A percentile compares a stretch with the other conserved stretches of the same genome.
Conservation (phyloP, 2,888 invertebrate species). For the Tridacna gigas region DNA sequence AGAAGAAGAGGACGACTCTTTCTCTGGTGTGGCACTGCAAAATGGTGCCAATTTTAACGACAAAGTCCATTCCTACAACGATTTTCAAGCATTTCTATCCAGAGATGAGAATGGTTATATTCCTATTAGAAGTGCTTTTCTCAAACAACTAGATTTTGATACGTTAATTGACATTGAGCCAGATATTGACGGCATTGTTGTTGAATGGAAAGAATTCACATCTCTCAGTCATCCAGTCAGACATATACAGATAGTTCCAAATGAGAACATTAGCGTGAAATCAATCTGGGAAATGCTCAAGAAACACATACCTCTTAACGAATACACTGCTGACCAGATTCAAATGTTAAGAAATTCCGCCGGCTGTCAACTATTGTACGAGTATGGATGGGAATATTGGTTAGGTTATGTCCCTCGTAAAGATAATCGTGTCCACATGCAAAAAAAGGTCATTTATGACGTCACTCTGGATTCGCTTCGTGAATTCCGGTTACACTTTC, state of each 20-base stretch:
- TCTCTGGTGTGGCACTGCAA: no score
- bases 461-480: no score
- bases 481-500: no score
- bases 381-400: conserved; percentile 39
- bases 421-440: no score
- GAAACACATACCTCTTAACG: conserved; percentile 39
- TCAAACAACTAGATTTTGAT: no score
- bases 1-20: no score
- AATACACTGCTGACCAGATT: conserved; percentile 29
- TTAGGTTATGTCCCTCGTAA: conserved; percentile 35
- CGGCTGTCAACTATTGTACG: conserved; percentile 51
- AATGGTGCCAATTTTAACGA: no score
- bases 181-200: conserved; percentile 41
- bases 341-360: conserved; percentile 32
- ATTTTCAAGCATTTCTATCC: no score
- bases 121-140: no score
- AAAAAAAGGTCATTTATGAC: no score
- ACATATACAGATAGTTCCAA: conserved; percentile 28
- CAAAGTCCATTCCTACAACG: no score
- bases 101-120: no score
- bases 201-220: conserved; percentile 23
- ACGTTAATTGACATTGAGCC: neutral
- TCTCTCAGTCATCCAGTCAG: conserved; percentile 14
- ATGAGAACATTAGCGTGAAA: conserved; percentile 5
- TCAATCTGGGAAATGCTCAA: conserved; percentile 33